Evolutionary conservation across 2,113 vertebrate genomes (phyloP).

Genomic region (Petrocephalus zakoni): DNA sequence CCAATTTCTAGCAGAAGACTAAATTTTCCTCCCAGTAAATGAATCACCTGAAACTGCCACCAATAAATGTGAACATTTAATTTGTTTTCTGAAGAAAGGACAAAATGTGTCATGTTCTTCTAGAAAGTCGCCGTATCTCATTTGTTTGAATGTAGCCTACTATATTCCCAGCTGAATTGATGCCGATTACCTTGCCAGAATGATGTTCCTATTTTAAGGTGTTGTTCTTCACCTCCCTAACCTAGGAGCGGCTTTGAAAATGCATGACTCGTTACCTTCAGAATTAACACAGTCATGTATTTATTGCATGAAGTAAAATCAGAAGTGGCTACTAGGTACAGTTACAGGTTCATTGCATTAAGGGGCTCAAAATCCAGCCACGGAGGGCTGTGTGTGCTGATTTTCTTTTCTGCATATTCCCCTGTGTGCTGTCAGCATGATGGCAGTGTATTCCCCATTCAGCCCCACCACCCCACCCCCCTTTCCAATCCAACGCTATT

Average conservation of each 20-base stretch:
- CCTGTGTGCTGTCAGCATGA: background rate
- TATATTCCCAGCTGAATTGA: slow-evolving; percentile 6
- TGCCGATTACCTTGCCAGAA: slow-evolving; percentile 21
- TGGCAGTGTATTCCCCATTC: background rate
- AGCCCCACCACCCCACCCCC: background rate
- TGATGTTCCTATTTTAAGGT: slow-evolving; percentile 14
- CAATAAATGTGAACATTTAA: slow-evolving; percentile 13
- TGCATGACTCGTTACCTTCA: slow-evolving; percentile 8
- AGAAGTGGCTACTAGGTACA: slow-evolving; percentile 4
- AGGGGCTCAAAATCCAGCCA: background rate
- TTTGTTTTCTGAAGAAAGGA: slow-evolving; percentile 11
- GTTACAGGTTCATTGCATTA: background rate
- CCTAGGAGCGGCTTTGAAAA: background rate
- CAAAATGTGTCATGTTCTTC: background rate
- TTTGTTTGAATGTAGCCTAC: background rate
- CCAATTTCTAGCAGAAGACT: background rate
- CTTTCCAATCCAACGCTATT: background rate
- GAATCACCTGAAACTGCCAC: background rate
- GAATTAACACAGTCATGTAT: background rate
- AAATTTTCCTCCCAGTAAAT: background rate
- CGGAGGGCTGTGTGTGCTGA: background rate
- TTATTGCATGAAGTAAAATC: background rate
- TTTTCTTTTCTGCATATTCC: background rate
- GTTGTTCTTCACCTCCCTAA: background rate
- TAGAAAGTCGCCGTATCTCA: background rate